Evolutionary conservation across 2,113 vertebrate species (phyloP).

Genomic region (Campylomormyrus tamandua): DNA sequence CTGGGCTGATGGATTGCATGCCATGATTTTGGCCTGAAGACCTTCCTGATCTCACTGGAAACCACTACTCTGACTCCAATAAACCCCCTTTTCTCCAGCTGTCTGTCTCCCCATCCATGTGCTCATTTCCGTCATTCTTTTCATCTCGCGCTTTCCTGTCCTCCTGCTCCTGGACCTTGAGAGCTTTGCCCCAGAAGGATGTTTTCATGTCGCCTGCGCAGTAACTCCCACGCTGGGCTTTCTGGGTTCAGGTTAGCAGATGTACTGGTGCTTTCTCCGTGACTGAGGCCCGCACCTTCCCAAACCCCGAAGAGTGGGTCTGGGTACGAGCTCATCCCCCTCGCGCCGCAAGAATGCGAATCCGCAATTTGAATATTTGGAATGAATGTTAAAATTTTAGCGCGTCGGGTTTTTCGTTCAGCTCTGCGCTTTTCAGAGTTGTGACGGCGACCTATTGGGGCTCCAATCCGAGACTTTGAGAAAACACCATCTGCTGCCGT

Average conservation of each 20-base stretch:
- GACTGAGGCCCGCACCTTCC: neutral
- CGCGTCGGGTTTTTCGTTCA: neutral
- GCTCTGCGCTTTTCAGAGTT: too few species aligned
- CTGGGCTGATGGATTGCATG: neutral
- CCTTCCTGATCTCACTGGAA: neutral
- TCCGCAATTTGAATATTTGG: neutral
- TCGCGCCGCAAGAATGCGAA: neutral
- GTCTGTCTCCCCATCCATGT: neutral
- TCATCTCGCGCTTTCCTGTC: neutral
- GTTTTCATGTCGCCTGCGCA: neutral
- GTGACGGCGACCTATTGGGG: neutral
- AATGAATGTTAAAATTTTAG: neutral
- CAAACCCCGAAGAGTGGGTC: neutral
- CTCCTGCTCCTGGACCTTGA: neutral
- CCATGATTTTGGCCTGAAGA: neutral
- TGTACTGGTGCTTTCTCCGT: neutral
- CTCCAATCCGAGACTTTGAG: neutral
- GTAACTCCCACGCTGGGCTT: neutral
- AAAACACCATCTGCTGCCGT: slow-evolving; percentile 2
- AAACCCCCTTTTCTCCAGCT: neutral
- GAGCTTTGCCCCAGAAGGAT: neutral
- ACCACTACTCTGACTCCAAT: neutral
- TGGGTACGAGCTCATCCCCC: neutral
- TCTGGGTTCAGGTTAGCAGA: neutral
- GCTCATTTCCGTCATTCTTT: neutral